These are phyloP conservation scores for Drosophila pegasa DNA, from an alignment of 2,888 invertebrate genomes.

Conservation along the genomic window DNA sequence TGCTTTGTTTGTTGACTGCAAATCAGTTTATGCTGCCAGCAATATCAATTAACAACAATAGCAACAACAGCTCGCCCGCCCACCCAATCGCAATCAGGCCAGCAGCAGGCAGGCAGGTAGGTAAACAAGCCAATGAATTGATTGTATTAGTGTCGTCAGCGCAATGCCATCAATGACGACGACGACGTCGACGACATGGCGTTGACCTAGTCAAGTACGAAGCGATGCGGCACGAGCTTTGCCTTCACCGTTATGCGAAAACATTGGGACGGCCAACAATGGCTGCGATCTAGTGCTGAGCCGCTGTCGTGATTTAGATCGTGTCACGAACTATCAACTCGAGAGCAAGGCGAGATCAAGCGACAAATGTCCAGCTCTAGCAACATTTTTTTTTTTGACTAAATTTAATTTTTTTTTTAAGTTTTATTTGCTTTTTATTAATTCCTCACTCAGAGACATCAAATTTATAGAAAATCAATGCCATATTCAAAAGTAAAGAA, in stretches of 20 bases:
- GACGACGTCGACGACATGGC: constrained; percentile 42
- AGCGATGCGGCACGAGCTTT: constrained; percentile 13
- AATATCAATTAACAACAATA: constrained; percentile 74
- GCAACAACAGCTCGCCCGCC: constrained; percentile 49
- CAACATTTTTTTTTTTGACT: too few species aligned
- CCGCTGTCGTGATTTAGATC: not conserved
- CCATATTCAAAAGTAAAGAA: constrained; percentile 21
- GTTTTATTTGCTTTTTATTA: too few species aligned
- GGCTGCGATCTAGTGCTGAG: constrained; percentile 26
- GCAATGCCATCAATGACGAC: constrained; percentile 53
- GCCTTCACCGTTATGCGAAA: constrained; percentile 45
- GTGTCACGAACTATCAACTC: not conserved
- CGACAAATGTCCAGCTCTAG: too few species aligned
- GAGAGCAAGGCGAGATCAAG: not conserved
- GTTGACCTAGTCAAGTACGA: constrained; percentile 70
- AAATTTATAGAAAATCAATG: constrained; percentile 65
- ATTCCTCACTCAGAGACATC: constrained; percentile 13
- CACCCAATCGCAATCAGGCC: constrained; percentile 38
- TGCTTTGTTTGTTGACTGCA: constrained; percentile 47
- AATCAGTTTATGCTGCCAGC: constrained; percentile 49
- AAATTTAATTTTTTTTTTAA: too few species aligned
- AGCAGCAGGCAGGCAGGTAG: constrained; percentile 8
- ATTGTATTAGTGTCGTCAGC: constrained; percentile 60
- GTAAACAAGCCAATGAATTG: constrained; percentile 68
- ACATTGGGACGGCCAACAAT: constrained; percentile 29